Conservation (phyloP, 2,888 invertebrate genomes). For the Heliconius ismenius region DNA sequence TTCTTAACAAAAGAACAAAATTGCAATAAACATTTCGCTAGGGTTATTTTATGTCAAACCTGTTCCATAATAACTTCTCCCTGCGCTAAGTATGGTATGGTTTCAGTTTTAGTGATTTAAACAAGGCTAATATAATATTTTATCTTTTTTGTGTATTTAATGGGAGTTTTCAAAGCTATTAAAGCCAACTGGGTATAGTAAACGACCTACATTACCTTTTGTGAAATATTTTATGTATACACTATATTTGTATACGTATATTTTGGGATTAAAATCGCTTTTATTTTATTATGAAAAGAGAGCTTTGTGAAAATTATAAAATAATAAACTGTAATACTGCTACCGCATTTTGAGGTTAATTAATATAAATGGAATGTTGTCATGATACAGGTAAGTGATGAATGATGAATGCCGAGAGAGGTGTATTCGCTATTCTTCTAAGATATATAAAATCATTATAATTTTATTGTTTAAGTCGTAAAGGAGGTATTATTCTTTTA, state of each 20-base stretch:
- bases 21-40: too few relatives aligned
- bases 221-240: constrained; percentile 11
- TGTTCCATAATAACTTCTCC: background rate
- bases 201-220: constrained; percentile 2
- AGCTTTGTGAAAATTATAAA: constrained; percentile 11
- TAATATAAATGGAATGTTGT: constrained; percentile 24
- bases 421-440: background rate
- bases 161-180: constrained; percentile 14
- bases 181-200: background rate
- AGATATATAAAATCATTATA: background rate
- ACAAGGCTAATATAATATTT: background rate
- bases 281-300: constrained; percentile 12
- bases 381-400: constrained; percentile 2
- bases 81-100: background rate
- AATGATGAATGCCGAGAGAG: background rate
- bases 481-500: background rate
- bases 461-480: background rate
- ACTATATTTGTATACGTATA: background rate
- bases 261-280: background rate
- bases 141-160: background rate
- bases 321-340: constrained; percentile 7
- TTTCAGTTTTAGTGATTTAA: background rate
- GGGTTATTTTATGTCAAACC: too few relatives aligned
- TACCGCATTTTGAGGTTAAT: constrained; percentile 14
- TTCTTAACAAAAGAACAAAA: too few relatives aligned